Evolutionary conservation across 2,888 invertebrate genomes (phyloP), one percentile per base, ranked within the genome.

Genomic region (Omphaloscelis lunosa): DNA sequence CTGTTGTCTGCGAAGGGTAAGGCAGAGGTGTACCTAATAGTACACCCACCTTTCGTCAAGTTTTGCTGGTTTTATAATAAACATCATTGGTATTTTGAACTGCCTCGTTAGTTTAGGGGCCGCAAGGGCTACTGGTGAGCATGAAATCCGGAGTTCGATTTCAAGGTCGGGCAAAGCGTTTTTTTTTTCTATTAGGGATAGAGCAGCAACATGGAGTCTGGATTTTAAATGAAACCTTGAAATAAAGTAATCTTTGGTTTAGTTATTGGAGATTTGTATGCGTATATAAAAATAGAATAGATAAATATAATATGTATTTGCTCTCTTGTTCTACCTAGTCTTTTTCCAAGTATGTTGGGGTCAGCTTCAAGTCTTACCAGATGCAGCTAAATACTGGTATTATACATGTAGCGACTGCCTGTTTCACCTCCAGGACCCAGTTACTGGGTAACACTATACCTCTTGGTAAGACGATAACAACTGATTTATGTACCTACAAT

Each of bases 1-100:
- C 4, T n/a, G 56, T n/a, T 12, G 4, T 12, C 5, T 2, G 3
- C n/a, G 1, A n/a, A 12, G n/a, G n/a, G n/a, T n/a, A 5, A 6
- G 12, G 56, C 56, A 56, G 56, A 12, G 2, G n/a, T 4, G 12
- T 56, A 12, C n/a, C n/a, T n/a, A n/a, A n/a, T n/a, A n/a, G n/a
- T 8, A 23, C 7, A 34, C 3, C 34, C 34, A n/a, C 6, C 17
- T 48, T 48, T 20, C 17, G 6, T 5, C 15, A 48, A 48, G 15
- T 48, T 48, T 48, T 0, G 45, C 45, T 11, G 15, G 45, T 45
- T 45, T 17, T 48, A 34, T 11, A 17, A 15, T 23, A 48, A 17
- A 45, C 45, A 45, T 5, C 23, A 53, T 23, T n/a, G 53, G n/a
- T 9, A 11, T n/a, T 53, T 53, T n/a, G 2, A 15, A 27, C 58